These are phyloP conservation scores for Eubasilissa regina DNA, from an alignment of 1,140 invertebrate genomes.

Conservation along the genomic window DNA sequence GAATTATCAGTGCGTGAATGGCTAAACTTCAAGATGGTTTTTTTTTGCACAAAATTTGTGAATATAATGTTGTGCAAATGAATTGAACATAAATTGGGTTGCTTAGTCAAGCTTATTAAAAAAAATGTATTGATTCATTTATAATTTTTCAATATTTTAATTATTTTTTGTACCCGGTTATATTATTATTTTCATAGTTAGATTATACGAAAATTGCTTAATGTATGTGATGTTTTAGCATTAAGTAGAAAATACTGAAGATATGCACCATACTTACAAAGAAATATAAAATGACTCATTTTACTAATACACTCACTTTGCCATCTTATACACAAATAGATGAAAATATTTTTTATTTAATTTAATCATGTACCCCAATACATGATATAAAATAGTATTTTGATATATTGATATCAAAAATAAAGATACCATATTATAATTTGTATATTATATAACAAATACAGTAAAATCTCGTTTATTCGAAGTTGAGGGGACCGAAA, in stretches of 20 bases:
- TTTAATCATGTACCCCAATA: background rate
- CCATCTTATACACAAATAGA: constrained; percentile 49
- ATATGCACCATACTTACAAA: background rate
- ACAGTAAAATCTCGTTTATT: too few species aligned
- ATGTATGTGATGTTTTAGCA: constrained; percentile 34
- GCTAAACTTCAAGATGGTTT: too few species aligned
- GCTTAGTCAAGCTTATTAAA: too few species aligned
- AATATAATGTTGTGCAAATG: too few species aligned
- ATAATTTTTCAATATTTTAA: background rate
- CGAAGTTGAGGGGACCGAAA: too few species aligned
- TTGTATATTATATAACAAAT: background rate
- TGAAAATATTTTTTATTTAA: background rate
- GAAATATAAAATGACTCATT: background rate
- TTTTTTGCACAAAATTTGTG: too few species aligned
- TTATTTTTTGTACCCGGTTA: background rate
- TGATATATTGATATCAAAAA: background rate
- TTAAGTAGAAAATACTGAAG: constrained; percentile 19
- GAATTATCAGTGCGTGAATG: too few species aligned
- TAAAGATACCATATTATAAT: background rate
- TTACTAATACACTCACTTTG: constrained; percentile 1
- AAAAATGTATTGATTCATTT: too few species aligned
- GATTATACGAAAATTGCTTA: constrained; percentile 14
- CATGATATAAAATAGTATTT: background rate
- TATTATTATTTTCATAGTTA: constrained; percentile 12
- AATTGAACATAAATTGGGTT: too few species aligned